Base-by-base conservation (phyloP, 2,888 invertebrate species). In the Drymonia ruficornis region DNA sequence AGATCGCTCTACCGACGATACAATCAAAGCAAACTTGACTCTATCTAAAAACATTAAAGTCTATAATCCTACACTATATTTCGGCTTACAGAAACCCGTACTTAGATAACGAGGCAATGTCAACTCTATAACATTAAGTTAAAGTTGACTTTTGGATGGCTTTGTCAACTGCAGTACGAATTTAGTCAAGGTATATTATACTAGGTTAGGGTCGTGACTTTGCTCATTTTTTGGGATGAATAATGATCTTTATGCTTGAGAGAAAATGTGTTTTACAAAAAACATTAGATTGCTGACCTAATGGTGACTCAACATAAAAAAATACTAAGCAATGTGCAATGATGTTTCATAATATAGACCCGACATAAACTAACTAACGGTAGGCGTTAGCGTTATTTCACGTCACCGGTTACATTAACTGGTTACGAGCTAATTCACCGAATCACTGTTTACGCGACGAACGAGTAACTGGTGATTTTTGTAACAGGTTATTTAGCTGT, bases 111-210 rank as follows among this genome's bases (percentile, higher is more conserved):
- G 51, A 46, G n/a, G 40, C 16, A 69, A 53, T 56, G 1, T 56
- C 3, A 16, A 49, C 55, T 40, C 2, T 56, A 49, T 1, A 1
- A 1, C 0, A 16, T 16, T 1, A 0, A 0, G 0, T 0, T 49
- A 18, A 11, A 40, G 53, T 57, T 38, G 47, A 2, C 46, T 69
- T 55, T 54, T 4, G 23, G 43, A 7, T 54, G 43, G 12, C 8
- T 12, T 0, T 8, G 1, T 0, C 18, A 46, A 54, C 49, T 67
- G 53, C 67, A 65, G 67, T 59, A 55, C 38, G 13, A 53, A 57
- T 62, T 67, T 59, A 52, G 49, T 23, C 46, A 16, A 13, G 36
- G 42, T 45, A 12, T 23, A n/a, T n/a, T 47, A 46, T 46, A 67
- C 57, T 55, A 54, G 23, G 12, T 56, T 65, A 56, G 23, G 50